These are phyloP conservation scores for Glandiceps talaboti DNA, from an alignment of 53 echinoderm and acorn worm species.

Conservation along the genomic window DNA sequence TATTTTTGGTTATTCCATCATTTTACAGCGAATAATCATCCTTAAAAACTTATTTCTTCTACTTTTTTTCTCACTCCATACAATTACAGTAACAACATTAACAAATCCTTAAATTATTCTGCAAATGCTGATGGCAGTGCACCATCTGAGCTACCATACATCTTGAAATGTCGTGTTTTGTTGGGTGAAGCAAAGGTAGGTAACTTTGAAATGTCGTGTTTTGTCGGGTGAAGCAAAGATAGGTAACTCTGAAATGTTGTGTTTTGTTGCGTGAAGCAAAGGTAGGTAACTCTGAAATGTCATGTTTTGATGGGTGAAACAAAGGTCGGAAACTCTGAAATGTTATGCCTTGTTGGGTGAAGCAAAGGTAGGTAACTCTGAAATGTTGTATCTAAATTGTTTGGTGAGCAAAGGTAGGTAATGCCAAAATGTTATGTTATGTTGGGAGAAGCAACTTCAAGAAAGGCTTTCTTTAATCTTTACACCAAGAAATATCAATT, in stretches of 20 bases:
- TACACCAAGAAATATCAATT: too few relatives aligned
- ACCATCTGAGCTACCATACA: not conserved
- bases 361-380: slow-evolving; percentile 26
- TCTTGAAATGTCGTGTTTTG: slow-evolving; percentile 31
- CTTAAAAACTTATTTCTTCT: too few relatives aligned
- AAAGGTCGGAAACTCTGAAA: too few relatives aligned
- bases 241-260: slow-evolving; percentile 34
- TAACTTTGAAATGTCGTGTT: too few relatives aligned
- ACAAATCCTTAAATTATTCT: slow-evolving; percentile 32
- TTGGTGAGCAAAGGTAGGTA: too few relatives aligned
- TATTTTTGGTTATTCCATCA: too few relatives aligned
- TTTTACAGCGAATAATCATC: too few relatives aligned
- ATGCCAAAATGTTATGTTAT: slow-evolving; percentile 31
- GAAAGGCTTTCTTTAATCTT: too few relatives aligned
- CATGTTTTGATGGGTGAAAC: too few relatives aligned
- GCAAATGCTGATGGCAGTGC: not conserved
- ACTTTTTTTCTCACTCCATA: not conserved
- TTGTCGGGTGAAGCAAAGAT: too few relatives aligned
- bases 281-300: slow-evolving; percentile 18
- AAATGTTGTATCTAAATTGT: too few relatives aligned
- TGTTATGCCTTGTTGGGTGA: slow-evolving; percentile 36
- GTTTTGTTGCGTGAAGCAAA: slow-evolving; percentile 37
- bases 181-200: slow-evolving; percentile 45
- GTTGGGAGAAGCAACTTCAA: slow-evolving; percentile 37
- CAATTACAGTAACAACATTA: slow-evolving; percentile 22